Evolutionary conservation across 2,888 invertebrate genomes (phyloP).

Genomic region (Abrostola tripartita): DNA sequence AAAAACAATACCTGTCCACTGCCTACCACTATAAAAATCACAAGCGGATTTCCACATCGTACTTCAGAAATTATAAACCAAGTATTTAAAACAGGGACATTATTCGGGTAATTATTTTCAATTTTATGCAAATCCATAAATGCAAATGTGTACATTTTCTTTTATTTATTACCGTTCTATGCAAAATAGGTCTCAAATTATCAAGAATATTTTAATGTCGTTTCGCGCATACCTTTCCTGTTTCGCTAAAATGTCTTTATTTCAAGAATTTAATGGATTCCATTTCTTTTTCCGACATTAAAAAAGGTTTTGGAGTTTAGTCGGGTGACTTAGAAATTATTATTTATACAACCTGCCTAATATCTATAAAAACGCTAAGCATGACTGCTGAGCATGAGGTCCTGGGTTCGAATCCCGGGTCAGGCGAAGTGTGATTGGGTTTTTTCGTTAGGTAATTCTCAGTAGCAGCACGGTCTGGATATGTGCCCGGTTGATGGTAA

Average conservation of each 20-base stretch:
- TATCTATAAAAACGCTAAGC: no score
- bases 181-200: slow-evolving; percentile 46
- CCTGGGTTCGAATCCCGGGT: no score
- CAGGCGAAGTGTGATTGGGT: no score
- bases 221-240: slow-evolving; percentile 19
- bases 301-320: neutral
- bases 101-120: slow-evolving; percentile 10
- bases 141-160: slow-evolving; percentile 10
- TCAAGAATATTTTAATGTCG: slow-evolving; percentile 39
- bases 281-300: neutral
- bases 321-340: no score
- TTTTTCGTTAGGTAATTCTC: no score
- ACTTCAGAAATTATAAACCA: neutral
- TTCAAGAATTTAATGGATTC: slow-evolving; percentile 14
- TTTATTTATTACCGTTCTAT: slow-evolving; percentile 20
- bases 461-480: no score
- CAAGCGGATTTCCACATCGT: no score
- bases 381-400: no score
- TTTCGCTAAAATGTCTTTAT: slow-evolving; percentile 20
- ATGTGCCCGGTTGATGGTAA: no score
- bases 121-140: slow-evolving; percentile 23
- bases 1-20: no score
- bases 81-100: neutral
- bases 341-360: no score
- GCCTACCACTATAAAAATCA: no score